phyloP scores from a whole-genome alignment of 2,113 vertebrate species.

The Clarias magur region DNA sequence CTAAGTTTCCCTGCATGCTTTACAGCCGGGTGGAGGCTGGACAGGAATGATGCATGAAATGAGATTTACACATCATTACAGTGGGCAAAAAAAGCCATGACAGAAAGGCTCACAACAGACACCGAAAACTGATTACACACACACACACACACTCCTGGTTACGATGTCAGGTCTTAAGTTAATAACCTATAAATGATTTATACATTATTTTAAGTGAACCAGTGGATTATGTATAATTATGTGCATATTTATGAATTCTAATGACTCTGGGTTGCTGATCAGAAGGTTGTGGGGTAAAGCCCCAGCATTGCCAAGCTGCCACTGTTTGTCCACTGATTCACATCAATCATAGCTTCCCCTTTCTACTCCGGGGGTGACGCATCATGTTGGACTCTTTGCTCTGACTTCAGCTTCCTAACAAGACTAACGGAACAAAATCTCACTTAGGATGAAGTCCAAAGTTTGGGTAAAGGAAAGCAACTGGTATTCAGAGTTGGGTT shows the following conservation, averaged over 20 bases:
- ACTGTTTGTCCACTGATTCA: no score
- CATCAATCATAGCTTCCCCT: no score
- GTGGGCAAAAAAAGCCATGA: neutral
- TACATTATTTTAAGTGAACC: neutral
- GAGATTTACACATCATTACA: constrained; percentile 20
- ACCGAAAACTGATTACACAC: neutral
- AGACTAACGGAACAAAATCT: neutral
- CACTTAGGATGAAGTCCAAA: neutral
- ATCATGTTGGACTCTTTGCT: no score
- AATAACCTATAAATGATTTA: neutral
- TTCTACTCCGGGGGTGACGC: no score
- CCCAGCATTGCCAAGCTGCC: no score
- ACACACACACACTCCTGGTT: neutral
- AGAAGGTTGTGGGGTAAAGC: no score
- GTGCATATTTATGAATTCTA: neutral
- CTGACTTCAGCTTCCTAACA: no score
- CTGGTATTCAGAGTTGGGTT: neutral
- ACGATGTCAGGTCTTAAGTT: no score
- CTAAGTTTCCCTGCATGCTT: constrained; percentile 35
- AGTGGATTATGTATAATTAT: neutral
- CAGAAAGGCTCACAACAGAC: neutral
- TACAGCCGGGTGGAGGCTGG: neutral
- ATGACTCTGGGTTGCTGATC: no score
- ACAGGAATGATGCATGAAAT: neutral
- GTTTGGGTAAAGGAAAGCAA: neutral